Percentiles rank a stretch among this genome's conserved stretches.
These are phyloP conservation scores for Taxidea taxus DNA, from an alignment of 2,113 vertebrate species.

Conservation along the genomic window DNA sequence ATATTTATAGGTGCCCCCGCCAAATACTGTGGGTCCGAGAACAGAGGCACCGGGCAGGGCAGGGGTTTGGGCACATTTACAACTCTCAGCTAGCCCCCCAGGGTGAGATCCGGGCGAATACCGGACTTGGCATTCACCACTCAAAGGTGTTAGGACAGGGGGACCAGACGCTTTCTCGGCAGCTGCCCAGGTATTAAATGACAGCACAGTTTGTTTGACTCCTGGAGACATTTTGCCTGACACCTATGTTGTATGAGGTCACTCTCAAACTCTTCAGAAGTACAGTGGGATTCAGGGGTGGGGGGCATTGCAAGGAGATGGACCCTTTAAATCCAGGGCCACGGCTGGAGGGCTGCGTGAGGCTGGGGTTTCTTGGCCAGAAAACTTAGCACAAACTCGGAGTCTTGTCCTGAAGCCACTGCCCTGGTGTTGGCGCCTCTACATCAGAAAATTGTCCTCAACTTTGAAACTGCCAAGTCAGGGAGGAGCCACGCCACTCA, in stretches of 20 bases:
- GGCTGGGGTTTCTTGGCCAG: background rate
- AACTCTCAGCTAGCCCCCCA: background rate
- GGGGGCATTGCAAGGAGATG: background rate
- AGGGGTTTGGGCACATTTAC: fast-evolving
- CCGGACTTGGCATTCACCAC: background rate
- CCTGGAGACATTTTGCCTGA: background rate
- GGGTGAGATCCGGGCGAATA: background rate
- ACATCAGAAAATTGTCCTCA: background rate
- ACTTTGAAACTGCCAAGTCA: background rate
- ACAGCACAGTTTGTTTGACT: background rate
- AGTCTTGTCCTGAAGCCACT: background rate
- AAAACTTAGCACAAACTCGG: background rate
- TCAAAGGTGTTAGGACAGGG: background rate
- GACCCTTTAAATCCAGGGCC: no score
- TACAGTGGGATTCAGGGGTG: fast-evolving
- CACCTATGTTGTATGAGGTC: fast-evolving
- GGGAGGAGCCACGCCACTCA: fast-evolving
- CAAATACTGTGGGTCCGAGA: background rate
- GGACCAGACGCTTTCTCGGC: background rate
- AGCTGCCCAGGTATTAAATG: fast-evolving
- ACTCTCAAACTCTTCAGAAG: background rate
- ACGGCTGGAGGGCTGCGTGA: background rate
- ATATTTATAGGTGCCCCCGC: background rate
- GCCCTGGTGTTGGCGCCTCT: background rate
- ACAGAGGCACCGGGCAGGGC: background rate